Percentiles rank a stretch among this genome's conserved stretches.
These are phyloP conservation scores for Eupithecia subumbrata DNA, from an alignment of 2,888 invertebrate species.

Conservation along the genomic window DNA sequence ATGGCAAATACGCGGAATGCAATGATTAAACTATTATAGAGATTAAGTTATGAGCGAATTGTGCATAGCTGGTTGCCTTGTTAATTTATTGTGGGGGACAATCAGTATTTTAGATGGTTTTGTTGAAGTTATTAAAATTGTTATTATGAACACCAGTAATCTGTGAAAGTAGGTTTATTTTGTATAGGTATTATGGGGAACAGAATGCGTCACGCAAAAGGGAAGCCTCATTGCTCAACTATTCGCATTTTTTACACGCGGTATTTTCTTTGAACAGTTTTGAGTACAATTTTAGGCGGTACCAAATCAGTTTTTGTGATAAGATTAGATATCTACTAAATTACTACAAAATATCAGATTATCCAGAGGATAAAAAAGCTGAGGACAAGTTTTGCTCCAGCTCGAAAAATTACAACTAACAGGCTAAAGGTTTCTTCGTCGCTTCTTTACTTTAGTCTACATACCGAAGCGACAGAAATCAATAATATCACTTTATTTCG, in stretches of 20 bases:
- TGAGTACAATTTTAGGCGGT: background rate
- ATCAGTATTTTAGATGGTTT: slow-evolving; percentile 1
- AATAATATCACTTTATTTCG: no score
- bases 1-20: slow-evolving; percentile 38
- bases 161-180: background rate
- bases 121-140: background rate
- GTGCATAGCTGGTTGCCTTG: slow-evolving; percentile 19
- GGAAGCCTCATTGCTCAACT: no score
- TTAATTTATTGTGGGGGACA: slow-evolving; percentile 6
- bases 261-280: background rate
- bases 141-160: background rate
- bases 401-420: no score
- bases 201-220: no score
- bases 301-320: background rate
- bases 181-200: background rate
- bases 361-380: no score
- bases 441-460: no score
- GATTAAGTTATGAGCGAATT: slow-evolving; percentile 11
- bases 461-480: no score
- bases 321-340: background rate
- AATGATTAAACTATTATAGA: slow-evolving; percentile 17
- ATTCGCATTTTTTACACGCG: no score
- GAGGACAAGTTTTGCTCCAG: no score
- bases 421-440: no score
- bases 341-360: no score